Base-by-base conservation (phyloP, 2,888 invertebrate genomes). In the Ecliptopera silaceata region DNA sequence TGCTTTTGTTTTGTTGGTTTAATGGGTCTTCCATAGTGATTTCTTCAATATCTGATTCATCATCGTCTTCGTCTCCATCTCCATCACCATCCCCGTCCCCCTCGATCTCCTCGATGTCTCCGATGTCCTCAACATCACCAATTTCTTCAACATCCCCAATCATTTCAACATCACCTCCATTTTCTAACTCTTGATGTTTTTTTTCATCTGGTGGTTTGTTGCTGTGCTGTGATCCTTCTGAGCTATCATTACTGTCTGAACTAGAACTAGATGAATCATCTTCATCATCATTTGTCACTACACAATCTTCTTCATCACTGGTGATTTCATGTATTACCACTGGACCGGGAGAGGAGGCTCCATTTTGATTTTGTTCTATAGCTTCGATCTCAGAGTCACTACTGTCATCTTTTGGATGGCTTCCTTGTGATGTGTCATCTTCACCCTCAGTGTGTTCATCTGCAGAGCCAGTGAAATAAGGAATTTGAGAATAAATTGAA, bases 11-110 rank as follows among this genome's bases (percentile, higher is more conserved):
- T 53, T 83, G 72, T 82, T 84, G 86, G 59, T 88, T 83, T 3
- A 95, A 79, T 2, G 95, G 95, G 85, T 95, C 95, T 70, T 94
- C 93, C 44, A 94, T 93, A 47, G 94, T 85, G 18, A 96, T 93
- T 80, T 95, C 82, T 61, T 83, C 82, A 47, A 83, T 71, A 64
- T 83, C 82, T 56, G 66, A 66, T 49, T 66, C 66, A 51, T 66
- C 66, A 6, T 66, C 56, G 5, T 56, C 59, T 1, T 54, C 60
- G n/a, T 59, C 59, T 31, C 94, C 74, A 94, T 94, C 56, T 94
- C 92, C 67, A 94, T 94, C 4, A 93, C 93, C 66, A 93, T 93
- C 66, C 31, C n/a, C 39, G 5, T 92, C 92, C 93, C 8, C 32
- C 5, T 92, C 92, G 93, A 50, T 92, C 91, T 50, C 58, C 44